Evolutionary conservation across 2,113 vertebrate species (phyloP).

Genomic region (Perognathus longimembris): DNA sequence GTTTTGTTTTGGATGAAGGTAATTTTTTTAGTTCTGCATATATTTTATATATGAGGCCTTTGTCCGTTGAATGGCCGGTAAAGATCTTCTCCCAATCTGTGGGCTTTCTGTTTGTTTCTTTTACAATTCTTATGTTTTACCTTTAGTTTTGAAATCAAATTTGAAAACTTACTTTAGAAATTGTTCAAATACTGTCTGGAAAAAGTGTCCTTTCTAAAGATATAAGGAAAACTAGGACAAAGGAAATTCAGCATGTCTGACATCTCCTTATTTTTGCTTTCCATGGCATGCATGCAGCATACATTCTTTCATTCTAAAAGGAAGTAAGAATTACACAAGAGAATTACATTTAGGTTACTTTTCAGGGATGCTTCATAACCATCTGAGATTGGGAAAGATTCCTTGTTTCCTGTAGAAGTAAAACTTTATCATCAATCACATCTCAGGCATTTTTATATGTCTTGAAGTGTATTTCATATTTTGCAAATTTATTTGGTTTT

Average conservation of each 20-base stretch:
- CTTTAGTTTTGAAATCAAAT: background rate
- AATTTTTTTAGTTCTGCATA: no score
- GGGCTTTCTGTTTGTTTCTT: no score
- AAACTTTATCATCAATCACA: background rate
- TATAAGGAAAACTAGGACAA: background rate
- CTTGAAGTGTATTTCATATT: background rate
- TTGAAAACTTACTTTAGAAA: background rate
- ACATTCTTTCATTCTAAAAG: background rate
- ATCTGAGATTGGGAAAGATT: background rate
- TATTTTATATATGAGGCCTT: no score
- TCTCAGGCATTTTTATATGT: background rate
- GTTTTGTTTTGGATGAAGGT: no score
- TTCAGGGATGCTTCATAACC: background rate
- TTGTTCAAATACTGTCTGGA: background rate
- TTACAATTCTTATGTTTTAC: background rate
- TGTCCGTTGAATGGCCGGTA: no score
- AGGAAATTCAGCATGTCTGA: background rate
- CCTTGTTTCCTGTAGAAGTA: background rate
- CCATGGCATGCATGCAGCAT: background rate
- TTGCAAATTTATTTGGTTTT: background rate
- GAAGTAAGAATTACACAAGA: background rate
- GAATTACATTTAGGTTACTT: background rate
- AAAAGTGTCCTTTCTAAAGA: background rate
- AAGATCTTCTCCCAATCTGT: no score
- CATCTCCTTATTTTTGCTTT: background rate